Evolutionary conservation across 53 echinoderm and acorn worm species (phyloP), one percentile per base, ranked within the genome.

Genomic region (Pentamera pediparva): DNA sequence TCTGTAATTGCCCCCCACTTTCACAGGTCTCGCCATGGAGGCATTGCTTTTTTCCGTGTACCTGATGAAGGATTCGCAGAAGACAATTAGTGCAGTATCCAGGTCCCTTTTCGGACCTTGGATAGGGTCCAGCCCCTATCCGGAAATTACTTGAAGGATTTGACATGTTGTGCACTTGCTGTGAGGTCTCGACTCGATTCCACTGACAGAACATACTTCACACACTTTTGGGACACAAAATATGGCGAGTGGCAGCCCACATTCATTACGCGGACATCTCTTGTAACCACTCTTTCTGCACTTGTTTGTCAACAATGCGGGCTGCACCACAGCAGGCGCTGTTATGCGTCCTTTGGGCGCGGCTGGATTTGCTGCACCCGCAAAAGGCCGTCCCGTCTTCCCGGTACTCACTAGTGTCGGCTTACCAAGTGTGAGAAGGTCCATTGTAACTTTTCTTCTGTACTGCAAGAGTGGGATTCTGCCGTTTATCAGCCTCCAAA

Each of bases 151-250:
- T n/a, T n/a, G n/a, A n/a, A n/a, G n/a, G n/a, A n/a, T n/a, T n/a
- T n/a, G n/a, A 27, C 75, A 56, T 32, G 75, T 56, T 52, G 55
- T 74, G 27, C n/a, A 58, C 36, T 74, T 74, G 75, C 56, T 74
- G 56, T 74, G 75, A 34, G 75, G 75, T 27, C 75, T 74, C 18
- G 75, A 74, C 37, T 74, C 54, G 19, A 74, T 53, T 30, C 40
- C 40, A 28, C 56, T 74, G 29, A 74, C 55, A 4, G 75, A 74
- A 27, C 56, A 74, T 6, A 53, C 35, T 59, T 59, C 76, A 75
- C 57, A 75, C 29, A 58, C 35, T 39, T 75, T 21, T 57, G 30
- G 35, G 22, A 33, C 21, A 75, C 76, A 75, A 75, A 75, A 21
- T 58, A 22, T 36, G 60, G 76, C 57, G 59, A 59, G 76, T 75